These are phyloP conservation scores for Tetrapedia diversipes DNA, from an alignment of 2,888 invertebrate genomes.

Conservation along the genomic window DNA sequence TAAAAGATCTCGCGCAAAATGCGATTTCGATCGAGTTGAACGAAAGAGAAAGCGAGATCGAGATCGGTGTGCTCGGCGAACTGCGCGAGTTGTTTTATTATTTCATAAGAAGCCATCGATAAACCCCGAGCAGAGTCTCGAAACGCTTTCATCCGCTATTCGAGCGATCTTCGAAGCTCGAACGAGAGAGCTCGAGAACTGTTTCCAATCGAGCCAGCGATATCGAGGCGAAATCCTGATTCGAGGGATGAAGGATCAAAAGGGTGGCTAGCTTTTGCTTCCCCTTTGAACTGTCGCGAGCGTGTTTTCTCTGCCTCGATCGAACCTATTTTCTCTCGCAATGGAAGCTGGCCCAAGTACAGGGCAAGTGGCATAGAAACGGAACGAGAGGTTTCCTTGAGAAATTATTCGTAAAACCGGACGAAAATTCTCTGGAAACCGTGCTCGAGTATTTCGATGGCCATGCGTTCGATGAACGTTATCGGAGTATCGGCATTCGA, in stretches of 20 bases:
- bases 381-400: conserved; percentile 13
- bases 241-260: conserved; percentile 36
- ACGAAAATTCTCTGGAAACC: neutral
- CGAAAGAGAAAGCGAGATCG: no score
- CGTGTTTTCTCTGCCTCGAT: conserved; percentile 34
- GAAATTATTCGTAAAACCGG: conserved; percentile 30
- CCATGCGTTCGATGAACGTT: neutral
- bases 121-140: conserved; percentile 2
- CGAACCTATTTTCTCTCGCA: conserved; percentile 21
- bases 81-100: conserved; percentile 4
- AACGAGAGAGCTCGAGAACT: neutral
- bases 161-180: conserved; percentile 2
- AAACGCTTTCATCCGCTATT: conserved; percentile 13
- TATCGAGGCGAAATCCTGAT: conserved; percentile 40
- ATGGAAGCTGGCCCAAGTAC: neutral
- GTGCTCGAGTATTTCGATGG: neutral
- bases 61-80: neutral
- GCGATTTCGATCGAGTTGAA: neutral
- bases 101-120: neutral
- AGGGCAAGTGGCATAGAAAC: neutral
- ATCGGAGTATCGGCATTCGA: neutral
- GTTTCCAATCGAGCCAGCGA: conserved; percentile 42
- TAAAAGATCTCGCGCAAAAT: no score
- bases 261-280: conserved; percentile 21
- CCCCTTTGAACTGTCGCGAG: conserved; percentile 41